These are phyloP conservation scores for Perodicticus potto DNA, from an alignment of 2,797 vertebrate genomes.

Conservation along the genomic window DNA sequence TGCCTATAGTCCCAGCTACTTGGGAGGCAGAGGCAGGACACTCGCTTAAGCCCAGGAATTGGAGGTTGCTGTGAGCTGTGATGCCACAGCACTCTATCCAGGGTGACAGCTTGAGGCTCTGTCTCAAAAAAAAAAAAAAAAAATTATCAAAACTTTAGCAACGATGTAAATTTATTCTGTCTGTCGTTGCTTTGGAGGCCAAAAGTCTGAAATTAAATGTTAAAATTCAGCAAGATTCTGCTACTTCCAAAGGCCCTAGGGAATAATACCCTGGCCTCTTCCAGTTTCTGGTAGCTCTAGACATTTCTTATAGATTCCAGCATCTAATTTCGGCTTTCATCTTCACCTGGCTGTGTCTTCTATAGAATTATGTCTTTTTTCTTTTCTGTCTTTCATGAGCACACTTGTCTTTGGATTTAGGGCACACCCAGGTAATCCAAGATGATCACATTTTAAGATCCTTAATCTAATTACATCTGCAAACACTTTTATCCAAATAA, in stretches of 20 bases:
- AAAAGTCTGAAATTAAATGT: background rate
- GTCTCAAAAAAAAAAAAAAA: no score
- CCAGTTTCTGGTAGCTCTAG: accelerated
- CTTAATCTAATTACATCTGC: background rate
- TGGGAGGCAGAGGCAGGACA: no score
- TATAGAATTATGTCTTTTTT: background rate
- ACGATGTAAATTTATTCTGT: background rate
- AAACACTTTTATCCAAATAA: background rate
- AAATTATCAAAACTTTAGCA: no score
- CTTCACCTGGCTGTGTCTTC: background rate
- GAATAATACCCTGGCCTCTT: background rate
- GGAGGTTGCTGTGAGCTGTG: no score
- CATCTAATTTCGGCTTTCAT: background rate
- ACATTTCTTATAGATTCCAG: background rate
- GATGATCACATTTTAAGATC: background rate
- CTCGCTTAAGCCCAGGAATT: no score
- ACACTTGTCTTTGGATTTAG: background rate
- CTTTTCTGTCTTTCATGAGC: background rate
- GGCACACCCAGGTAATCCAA: background rate
- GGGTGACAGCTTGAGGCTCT: no score
- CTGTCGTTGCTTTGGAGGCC: background rate
- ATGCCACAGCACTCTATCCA: no score
- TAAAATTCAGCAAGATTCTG: background rate
- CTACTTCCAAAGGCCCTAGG: background rate
- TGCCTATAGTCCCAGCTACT: no score